Base-by-base conservation (phyloP, 1,140 invertebrate genomes). In the Tetraneura akinire region DNA sequence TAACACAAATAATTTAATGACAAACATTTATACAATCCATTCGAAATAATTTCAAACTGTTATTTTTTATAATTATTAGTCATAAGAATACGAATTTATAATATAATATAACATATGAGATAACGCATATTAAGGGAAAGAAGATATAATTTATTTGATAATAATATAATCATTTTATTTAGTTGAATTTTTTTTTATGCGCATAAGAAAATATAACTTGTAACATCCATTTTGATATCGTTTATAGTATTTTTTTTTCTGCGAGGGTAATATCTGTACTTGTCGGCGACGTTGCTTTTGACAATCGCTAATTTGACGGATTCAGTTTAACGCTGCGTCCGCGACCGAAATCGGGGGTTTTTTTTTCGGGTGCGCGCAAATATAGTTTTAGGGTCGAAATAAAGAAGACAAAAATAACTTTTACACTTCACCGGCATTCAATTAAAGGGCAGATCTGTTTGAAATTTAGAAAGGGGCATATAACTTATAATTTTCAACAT, bases 381-480 rank as follows among this genome's bases (percentile, higher is more conserved):
- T 71, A 71, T 45, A 29, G 68, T 71, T 71, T 71, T 71, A 45
- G 68, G 68, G 68, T 71, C 10, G 45, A n/a, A 23, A 8, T 29
- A 51, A 51, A 5, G 51, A 62, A 62, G 53, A 76, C 49, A 57
- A 76, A 76, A 78, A 60, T 60, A 62, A 78, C 74, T 78, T 78
- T 71, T 78, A 78, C 74, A 78, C 74, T 78, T 42, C 55, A 78
- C 74, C 74, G 55, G 37, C 74, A 45, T 78, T 78, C 74, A 78
- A 78, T 78, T 78, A 78, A 78, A 78, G 74, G 74, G 53, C 53
- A 62, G 53, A 71, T 71, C 68, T 71, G 45, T 71, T 71, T 71
- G 45, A 78, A 78, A 62, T 78, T 37, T 60, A 8, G 57, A 62
- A 78, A 78, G 29, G 29, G 74, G 55, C 32, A 60, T 55, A 6